Percentiles rank a stretch among this genome's conserved stretches.
These are phyloP conservation scores for Aproaerema taeniolella DNA, from an alignment of 2,888 invertebrate species.

Conservation along the genomic window DNA sequence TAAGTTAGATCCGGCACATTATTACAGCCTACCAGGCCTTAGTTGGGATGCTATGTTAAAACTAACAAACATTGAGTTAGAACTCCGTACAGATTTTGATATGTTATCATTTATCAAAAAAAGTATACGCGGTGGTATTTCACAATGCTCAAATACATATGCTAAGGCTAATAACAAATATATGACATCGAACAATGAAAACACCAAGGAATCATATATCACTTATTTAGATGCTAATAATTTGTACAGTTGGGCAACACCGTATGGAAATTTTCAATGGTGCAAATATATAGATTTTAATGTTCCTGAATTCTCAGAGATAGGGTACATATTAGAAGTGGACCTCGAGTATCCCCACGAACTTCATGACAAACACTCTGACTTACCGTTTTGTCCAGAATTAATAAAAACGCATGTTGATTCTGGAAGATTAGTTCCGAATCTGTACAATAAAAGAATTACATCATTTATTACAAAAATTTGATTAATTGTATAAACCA, in stretches of 20 bases:
- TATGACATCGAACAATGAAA: slow-evolving; percentile 10
- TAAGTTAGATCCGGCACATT: slow-evolving; percentile 23
- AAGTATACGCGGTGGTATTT: slow-evolving; percentile 23
- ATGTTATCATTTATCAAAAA: slow-evolving; percentile 19
- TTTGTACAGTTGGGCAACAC: slow-evolving; percentile 38
- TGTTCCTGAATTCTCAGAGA: slow-evolving; percentile 15
- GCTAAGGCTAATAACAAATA: slow-evolving; percentile 35
- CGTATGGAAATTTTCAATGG: slow-evolving; percentile 32
- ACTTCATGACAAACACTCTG: slow-evolving; percentile 28
- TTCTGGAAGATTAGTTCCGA: slow-evolving; percentile 17
- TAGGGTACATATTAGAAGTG: slow-evolving; percentile 29
- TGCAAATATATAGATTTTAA: slow-evolving; percentile 17
- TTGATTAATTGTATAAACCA: slow-evolving; percentile 24
- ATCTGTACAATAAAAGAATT: slow-evolving; percentile 23
- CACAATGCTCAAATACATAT: slow-evolving; percentile 26
- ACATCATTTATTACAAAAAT: slow-evolving; percentile 26
- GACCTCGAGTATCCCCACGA: slow-evolving; percentile 28
- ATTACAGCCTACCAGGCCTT: slow-evolving; percentile 24
- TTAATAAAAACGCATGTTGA: slow-evolving; percentile 15
- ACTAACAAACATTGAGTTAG: slow-evolving; percentile 19
- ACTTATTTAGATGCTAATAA: slow-evolving; percentile 39
- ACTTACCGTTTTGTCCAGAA: slow-evolving; percentile 26
- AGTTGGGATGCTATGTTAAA: slow-evolving; percentile 29
- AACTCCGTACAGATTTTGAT: slow-evolving; percentile 21
- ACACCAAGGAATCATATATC: background rate